A percentile compares a stretch with the other conserved stretches of the same genome.
These are phyloP conservation scores for Parochlus steinenii DNA, from an alignment of 2,888 invertebrate genomes.

Conservation along the genomic window DNA sequence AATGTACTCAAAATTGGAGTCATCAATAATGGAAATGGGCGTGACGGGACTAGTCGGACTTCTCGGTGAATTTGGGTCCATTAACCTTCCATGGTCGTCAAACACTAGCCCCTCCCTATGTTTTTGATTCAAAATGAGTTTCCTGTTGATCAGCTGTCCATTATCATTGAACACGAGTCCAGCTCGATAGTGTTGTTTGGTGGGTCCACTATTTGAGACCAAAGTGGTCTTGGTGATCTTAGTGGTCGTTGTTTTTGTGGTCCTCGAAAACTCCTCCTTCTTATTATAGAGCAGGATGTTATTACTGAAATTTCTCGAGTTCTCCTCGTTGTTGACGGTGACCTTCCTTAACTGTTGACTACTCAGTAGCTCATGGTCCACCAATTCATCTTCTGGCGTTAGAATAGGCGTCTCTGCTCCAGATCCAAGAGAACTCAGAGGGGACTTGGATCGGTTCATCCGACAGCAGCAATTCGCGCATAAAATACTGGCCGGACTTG, in stretches of 20 bases:
- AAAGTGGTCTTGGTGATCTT: slow-evolving; percentile 11
- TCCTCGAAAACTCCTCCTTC: slow-evolving; percentile 8
- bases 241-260: slow-evolving; percentile 11
- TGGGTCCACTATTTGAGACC: slow-evolving; percentile 14
- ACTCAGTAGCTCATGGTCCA: slow-evolving; percentile 10
- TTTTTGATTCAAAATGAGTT: slow-evolving; percentile 5
- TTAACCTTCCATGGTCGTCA: slow-evolving; percentile 4
- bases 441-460: slow-evolving; percentile 14
- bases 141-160: slow-evolving; percentile 15
- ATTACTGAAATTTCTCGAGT: slow-evolving; percentile 5
- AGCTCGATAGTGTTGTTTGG: slow-evolving; percentile 16
- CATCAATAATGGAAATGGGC: slow-evolving; percentile 7
- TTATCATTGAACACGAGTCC: slow-evolving; percentile 20
- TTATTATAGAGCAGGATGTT: slow-evolving; percentile 10
- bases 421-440: slow-evolving; percentile 6
- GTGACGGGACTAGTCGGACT: slow-evolving; percentile 2
- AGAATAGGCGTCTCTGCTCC: too few species aligned
- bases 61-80: slow-evolving; percentile 3
- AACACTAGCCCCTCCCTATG: slow-evolving; percentile 9
- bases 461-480: slow-evolving; percentile 27
- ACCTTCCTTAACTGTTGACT: slow-evolving; percentile 9
- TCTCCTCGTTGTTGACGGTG: slow-evolving; percentile 6
- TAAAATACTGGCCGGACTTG: slow-evolving; percentile 15
- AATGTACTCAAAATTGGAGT: slow-evolving; percentile 13
- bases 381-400: slow-evolving; percentile 6